A percentile compares a stretch with the other conserved stretches of the same genome.
Evolutionary conservation across 53 echinoderm and acorn worm species (phyloP).

Genomic region (Holothuria leucospilota): DNA sequence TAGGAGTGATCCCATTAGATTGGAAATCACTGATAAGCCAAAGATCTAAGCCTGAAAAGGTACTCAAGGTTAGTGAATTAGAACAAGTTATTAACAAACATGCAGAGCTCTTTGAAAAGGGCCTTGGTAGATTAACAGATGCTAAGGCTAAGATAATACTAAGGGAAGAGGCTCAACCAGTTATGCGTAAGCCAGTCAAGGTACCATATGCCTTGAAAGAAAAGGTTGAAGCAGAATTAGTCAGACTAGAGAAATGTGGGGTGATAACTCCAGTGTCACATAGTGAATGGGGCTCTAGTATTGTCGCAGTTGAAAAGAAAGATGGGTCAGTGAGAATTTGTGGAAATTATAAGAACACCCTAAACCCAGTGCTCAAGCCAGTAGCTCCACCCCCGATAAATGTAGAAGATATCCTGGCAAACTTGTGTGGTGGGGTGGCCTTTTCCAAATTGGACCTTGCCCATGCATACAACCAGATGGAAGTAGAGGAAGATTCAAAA

Average conservation of each 20-base stretch:
- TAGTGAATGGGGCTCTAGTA: too few species aligned
- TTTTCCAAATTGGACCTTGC: too few species aligned
- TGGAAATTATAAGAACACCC: too few species aligned
- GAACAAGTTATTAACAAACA: constrained; percentile 3
- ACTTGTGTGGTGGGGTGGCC: too few species aligned
- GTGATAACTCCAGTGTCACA: too few species aligned
- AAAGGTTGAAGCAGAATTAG: constrained; percentile 62
- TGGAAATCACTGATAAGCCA: constrained; percentile 35
- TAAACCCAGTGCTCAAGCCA: too few species aligned
- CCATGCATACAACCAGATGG: too few species aligned
- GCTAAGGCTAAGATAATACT: constrained; percentile 52
- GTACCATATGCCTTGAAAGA: constrained; percentile 61
- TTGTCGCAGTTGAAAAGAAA: too few species aligned
- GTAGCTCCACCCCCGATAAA: too few species aligned
- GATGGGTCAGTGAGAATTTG: too few species aligned
- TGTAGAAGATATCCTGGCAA: too few species aligned
- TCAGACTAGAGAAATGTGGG: constrained; percentile 52
- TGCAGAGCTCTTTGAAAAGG: constrained; percentile 27
- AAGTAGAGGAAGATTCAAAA: too few species aligned
- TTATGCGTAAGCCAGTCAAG: constrained; percentile 43
- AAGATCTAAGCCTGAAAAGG: background rate
- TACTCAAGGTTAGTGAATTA: background rate
- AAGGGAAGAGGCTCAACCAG: constrained; percentile 49
- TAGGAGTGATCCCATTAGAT: constrained; percentile 31
- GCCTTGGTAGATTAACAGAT: constrained; percentile 48